Evolutionary conservation across 1,140 invertebrate species (phyloP), one percentile per base, ranked within the genome.

Genomic region (Drosophila suzukii): DNA sequence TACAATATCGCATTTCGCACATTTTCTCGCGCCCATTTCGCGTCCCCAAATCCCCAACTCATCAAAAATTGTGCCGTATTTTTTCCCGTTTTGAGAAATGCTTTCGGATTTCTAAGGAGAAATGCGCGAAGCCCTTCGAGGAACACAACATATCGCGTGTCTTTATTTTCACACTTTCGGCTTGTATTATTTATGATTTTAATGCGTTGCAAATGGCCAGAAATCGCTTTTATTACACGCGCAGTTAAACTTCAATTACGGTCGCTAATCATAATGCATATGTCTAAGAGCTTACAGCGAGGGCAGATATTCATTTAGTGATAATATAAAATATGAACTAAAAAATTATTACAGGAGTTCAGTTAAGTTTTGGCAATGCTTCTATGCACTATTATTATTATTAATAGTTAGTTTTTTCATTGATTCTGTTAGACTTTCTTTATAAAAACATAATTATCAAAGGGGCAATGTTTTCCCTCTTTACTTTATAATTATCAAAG

Each of bases 221-320:
- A 71, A 91, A 91, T 90, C 82, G 86, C 77, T 77, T 90, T 91
- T 91, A 91, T 91, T 91, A 91, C 80, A 91, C 85, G 86, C 82
- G 86, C 88, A 83, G 88, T 91, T 91, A 90, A 90, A 91, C 88
- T 88, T 86, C 88, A 90, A 91, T 91, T 91, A 91, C 60, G 68
- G 34, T 27, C 60, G 65, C 83, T 86, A 88, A 86, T 86, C 74
- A 86, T 88, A 86, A 88, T 72, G 80, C 83, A 86, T 67, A 67
- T 88, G 82, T 56, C 66, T 17, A 58, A 57, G 51, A 51, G 47
- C 57, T 60, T 61, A 15, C 34, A 58, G 15, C 71, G 72, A 76
- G 65, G 60, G 65, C 27, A 13, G 63, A 8, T 51, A 43, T 27
- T 11, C 11, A 15, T 15, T 36, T 62, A 32, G 12, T 10, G 12